phyloP scores from a whole-genome alignment of 2,888 invertebrate species.

The Caenorhabditis zanzibari region DNA sequence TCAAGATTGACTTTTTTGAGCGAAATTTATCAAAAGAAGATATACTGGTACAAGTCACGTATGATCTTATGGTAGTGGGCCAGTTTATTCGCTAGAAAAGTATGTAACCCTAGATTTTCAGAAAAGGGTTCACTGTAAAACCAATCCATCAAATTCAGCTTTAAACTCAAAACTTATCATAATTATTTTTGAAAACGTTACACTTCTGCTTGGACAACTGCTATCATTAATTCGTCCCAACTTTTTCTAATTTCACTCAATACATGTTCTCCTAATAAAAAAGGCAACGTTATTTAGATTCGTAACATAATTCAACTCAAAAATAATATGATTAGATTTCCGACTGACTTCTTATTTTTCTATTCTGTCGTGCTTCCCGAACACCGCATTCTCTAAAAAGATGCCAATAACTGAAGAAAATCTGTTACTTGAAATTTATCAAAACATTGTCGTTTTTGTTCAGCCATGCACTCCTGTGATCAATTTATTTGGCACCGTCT shows the following conservation, averaged over 20 bases:
- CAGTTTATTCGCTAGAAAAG: background rate
- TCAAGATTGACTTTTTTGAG: background rate
- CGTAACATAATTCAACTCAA: conserved; percentile 13
- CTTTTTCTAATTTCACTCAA: no score
- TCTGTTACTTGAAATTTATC: conserved; percentile 8
- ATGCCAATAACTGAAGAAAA: conserved; percentile 22
- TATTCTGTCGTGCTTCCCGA: conserved; percentile 3
- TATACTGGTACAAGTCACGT: conserved; percentile 24
- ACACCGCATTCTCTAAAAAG: conserved; percentile 27
- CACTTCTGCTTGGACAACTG: no score
- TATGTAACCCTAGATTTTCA: background rate
- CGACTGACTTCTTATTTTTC: background rate
- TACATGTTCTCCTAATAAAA: no score
- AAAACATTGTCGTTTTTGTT: conserved; percentile 12
- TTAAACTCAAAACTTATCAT: no score
- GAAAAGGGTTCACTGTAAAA: background rate
- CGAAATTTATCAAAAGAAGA: conserved; percentile 6
- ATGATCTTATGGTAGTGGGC: conserved; percentile 11
- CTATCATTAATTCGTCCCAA: no score
- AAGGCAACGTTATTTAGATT: background rate
- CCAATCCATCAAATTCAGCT: no score
- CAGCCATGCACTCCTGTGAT: conserved; percentile 11
- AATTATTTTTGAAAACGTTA: no score
- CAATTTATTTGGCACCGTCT: conserved; percentile 38
- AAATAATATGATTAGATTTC: conserved; percentile 29